Conservation (phyloP, 2,113 vertebrate genomes). For the Eurypyga helias region DNA sequence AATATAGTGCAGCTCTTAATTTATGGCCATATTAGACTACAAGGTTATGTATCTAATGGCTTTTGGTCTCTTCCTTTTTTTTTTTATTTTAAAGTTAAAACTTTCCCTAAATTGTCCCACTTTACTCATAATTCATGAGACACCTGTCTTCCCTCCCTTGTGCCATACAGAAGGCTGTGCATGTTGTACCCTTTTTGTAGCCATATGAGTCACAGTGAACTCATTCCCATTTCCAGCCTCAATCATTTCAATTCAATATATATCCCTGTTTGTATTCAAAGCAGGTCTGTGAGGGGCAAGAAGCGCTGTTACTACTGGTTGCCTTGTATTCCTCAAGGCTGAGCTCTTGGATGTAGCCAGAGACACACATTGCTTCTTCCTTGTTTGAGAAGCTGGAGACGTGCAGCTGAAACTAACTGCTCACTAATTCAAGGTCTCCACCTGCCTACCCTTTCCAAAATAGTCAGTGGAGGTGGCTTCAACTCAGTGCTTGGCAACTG, state of each 20-base stretch:
- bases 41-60: slow-evolving; percentile 75
- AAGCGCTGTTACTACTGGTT: neutral
- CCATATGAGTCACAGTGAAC: neutral
- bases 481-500: neutral
- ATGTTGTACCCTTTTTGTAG: neutral
- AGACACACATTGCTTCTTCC: neutral
- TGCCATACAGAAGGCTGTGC: neutral
- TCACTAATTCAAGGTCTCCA: neutral
- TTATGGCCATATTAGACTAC: slow-evolving; percentile 76
- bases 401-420: neutral
- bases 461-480: neutral
- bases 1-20: slow-evolving; percentile 79
- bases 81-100: slow-evolving; percentile 37
- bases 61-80: slow-evolving; percentile 31
- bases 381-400: neutral
- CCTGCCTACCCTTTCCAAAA: neutral
- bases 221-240: neutral
- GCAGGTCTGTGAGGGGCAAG: neutral
- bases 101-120: slow-evolving; percentile 59
- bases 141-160: slow-evolving; percentile 18
- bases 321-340: neutral
- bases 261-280: neutral
- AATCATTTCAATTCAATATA: neutral
- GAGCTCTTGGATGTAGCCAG: neutral
- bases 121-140: slow-evolving; percentile 62